Conservation (phyloP, 2,888 invertebrate genomes). For the Brachyptera risi region DNA sequence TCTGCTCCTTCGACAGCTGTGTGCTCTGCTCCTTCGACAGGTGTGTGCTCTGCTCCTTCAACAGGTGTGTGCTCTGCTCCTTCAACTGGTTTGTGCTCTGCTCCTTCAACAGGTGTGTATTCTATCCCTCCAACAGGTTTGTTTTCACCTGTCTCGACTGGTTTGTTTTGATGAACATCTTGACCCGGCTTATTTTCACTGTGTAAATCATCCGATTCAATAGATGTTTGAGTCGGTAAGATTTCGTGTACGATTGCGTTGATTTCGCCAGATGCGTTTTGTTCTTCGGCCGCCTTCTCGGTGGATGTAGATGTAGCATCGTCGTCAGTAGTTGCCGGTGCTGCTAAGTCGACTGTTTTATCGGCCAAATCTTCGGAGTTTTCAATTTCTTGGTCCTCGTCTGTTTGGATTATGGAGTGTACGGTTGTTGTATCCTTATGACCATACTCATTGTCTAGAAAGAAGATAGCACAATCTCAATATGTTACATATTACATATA, state of each 20-base stretch:
- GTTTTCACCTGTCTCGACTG: too few relatives aligned
- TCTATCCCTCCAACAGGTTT: too few relatives aligned
- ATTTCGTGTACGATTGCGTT: background rate
- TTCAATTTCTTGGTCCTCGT: background rate
- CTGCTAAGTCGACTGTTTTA: background rate
- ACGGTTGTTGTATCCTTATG: background rate
- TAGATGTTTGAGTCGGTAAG: background rate
- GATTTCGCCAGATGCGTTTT: background rate
- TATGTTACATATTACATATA: too few relatives aligned
- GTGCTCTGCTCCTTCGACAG: too few relatives aligned
- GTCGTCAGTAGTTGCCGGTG: background rate
- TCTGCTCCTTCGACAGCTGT: too few relatives aligned
- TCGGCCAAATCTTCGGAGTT: background rate
- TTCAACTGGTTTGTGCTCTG: constrained; percentile 17
- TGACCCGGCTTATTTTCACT: background rate
- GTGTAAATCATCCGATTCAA: background rate
- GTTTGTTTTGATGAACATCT: too few relatives aligned
- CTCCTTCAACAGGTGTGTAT: constrained; percentile 23
- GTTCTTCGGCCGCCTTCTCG: background rate
- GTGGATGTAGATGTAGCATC: background rate
- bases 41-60: too few relatives aligned
- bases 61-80: too few relatives aligned
- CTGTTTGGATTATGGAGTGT: background rate
- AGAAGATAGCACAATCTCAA: too few relatives aligned
- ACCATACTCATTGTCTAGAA: background rate